Evolutionary conservation across 64 coral and sea anemone species (phyloP), one percentile per base, ranked within the genome.

Genomic region (Porites australiensis): DNA sequence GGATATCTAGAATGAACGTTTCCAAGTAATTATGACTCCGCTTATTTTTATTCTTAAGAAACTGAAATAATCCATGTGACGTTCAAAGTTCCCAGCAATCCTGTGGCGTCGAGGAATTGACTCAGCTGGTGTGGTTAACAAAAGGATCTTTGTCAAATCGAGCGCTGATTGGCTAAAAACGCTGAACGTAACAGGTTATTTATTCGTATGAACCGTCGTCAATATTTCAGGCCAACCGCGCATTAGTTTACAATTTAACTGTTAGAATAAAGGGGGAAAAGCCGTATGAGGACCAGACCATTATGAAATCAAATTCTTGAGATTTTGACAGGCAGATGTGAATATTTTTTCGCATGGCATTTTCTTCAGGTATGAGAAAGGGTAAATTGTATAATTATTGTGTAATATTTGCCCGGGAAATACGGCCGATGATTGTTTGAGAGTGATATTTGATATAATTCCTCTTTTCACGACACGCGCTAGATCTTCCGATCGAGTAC

Each of bases 171-270:
- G 61, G 81, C 45, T 84, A 51, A 84, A 22, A 68, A 47, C 47
- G 37, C 61, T 8, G 50, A 37, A 37, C 67, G 50, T 13, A 8
- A 67, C 81, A 69, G 81, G 81, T 84, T 23, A 69, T 84, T 51
- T 84, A 68, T 69, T 46, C 60, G 69, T 19, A 6, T 51, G 5
- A 64, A 48, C 81, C 44, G 77, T 80, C 64, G 68, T 84, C 62
- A 84, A 84, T 84, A 84, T 84, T 84, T 84, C 11, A 84, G 62
- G 47, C 46, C n/a, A 51, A 6, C 5, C 46, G 11, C 63, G 48
- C 47, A 50, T 50, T 68, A 69, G 69, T 68, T 51, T 50, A 43
- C 19, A 44, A 3, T 84, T 65, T 69, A n/a, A 69, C 63, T 50
- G 18, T 14, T 18, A n/a, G 18, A 58, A 47, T 64, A 2, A 82